Conservation (phyloP, 2,113 vertebrate genomes). For the Verasper variegatus region DNA sequence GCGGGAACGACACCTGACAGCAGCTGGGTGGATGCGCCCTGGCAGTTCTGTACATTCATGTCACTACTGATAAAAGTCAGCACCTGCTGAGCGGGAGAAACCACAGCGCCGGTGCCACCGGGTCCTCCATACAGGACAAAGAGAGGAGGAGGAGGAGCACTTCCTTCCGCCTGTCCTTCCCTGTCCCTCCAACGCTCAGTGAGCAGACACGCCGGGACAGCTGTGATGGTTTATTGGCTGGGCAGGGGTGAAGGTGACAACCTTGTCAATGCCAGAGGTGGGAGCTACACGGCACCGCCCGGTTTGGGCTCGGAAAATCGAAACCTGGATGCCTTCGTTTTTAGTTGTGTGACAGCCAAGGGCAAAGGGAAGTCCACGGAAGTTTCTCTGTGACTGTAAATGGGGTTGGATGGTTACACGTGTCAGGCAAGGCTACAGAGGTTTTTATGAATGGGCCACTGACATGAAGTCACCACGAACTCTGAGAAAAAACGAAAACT, state of each 20-base stretch:
- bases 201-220: constrained; percentile 70
- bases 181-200: constrained; percentile 62
- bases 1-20: constrained; percentile 79
- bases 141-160: constrained; percentile 58
- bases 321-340: constrained; percentile 53
- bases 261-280: constrained; percentile 64
- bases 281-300: constrained; percentile 31
- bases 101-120: constrained; percentile 53
- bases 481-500: too few species aligned
- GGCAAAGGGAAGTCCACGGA: constrained; percentile 50
- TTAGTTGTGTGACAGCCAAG: constrained; percentile 60
- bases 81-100: constrained; percentile 65
- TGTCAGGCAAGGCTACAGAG: background rate
- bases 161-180: constrained; percentile 71
- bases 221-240: constrained; percentile 54
- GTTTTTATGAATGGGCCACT: too few species aligned
- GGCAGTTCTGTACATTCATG: constrained; percentile 80
- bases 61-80: constrained; percentile 79
- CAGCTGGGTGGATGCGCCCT: constrained; percentile 71
- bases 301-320: constrained; percentile 47
- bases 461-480: too few species aligned
- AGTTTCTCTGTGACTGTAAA: constrained; percentile 48
- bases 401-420: constrained; percentile 8
- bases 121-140: constrained; percentile 63
- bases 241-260: constrained; percentile 63